Evolutionary conservation across 2,113 vertebrate species (phyloP).

Genomic region (Lophius piscatorius): DNA sequence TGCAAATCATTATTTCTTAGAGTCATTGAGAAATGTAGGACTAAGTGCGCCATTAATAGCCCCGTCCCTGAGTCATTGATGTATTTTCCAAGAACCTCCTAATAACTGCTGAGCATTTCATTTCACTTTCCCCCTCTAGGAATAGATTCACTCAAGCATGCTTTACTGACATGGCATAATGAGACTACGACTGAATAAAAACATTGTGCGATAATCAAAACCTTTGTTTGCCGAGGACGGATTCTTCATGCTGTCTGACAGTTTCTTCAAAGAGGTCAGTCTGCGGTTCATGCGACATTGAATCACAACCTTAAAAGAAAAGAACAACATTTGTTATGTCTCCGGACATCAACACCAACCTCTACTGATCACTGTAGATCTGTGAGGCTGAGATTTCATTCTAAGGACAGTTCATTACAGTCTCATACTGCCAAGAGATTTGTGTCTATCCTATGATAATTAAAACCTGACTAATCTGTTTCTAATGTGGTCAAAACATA

Average conservation of each 20-base stretch:
- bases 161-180: slow-evolving; percentile 17
- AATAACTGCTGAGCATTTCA: slow-evolving; percentile 12
- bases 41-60: slow-evolving; percentile 20
- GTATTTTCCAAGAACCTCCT: slow-evolving; percentile 18
- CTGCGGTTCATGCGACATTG: slow-evolving; percentile 78
- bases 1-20: background rate
- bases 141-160: slow-evolving; percentile 39
- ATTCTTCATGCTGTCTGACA: slow-evolving; percentile 40
- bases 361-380: no score
- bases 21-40: slow-evolving; percentile 16
- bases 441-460: no score
- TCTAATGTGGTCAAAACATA: no score
- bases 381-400: no score
- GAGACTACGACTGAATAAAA: slow-evolving; percentile 33
- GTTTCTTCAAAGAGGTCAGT: slow-evolving; percentile 72
- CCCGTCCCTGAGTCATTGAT: background rate
- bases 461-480: no score
- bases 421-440: no score
- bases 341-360: background rate
- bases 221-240: slow-evolving; percentile 41
- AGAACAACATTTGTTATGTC: background rate
- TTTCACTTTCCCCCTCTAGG: slow-evolving; percentile 19
- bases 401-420: no score
- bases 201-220: slow-evolving; percentile 28
- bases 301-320: slow-evolving; percentile 77